A percentile compares a stretch with the other conserved stretches of the same genome.
phyloP scores from a whole-genome alignment of 2,888 invertebrate species.

The Diplolepis rosae region DNA sequence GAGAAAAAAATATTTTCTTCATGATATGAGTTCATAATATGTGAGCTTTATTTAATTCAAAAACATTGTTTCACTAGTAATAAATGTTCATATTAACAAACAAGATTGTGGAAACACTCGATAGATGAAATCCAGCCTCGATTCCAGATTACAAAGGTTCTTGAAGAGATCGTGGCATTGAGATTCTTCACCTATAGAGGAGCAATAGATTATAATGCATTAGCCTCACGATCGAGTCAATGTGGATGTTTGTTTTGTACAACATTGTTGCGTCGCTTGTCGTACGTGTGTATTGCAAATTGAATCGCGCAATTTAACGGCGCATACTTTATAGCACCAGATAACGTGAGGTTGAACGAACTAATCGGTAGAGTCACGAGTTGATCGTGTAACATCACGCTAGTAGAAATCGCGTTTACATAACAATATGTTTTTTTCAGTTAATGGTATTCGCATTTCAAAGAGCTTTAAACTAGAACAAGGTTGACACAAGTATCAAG shows the following conservation, averaged over 20 bases:
- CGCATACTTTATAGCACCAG: not conserved
- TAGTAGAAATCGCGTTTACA: constrained; percentile 1
- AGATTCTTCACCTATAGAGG: constrained; percentile 27
- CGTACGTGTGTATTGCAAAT: constrained; percentile 14
- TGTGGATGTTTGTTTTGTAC: constrained; percentile 18
- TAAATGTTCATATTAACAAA: not conserved
- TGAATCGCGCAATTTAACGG: constrained; percentile 4
- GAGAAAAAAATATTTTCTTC: not conserved
- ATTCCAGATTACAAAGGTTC: not conserved
- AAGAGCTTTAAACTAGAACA: not conserved
- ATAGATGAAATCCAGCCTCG: constrained; percentile 6
- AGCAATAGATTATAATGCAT: constrained; percentile 13
- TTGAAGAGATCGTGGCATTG: constrained; percentile 19
- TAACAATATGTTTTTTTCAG: constrained; percentile 12
- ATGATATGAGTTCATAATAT: not conserved
- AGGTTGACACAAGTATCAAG: not conserved
- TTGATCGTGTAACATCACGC: not conserved
- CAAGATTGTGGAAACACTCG: not conserved
- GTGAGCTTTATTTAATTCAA: not conserved
- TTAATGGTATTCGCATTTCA: not conserved
- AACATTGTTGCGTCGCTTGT: constrained; percentile 16
- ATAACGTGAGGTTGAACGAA: constrained; percentile 5
- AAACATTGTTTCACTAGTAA: not conserved
- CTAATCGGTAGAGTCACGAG: constrained; percentile 13
- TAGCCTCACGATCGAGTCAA: constrained; percentile 24